Conservation (phyloP, 2,888 invertebrate genomes). For the Diloba caeruleocephala region DNA sequence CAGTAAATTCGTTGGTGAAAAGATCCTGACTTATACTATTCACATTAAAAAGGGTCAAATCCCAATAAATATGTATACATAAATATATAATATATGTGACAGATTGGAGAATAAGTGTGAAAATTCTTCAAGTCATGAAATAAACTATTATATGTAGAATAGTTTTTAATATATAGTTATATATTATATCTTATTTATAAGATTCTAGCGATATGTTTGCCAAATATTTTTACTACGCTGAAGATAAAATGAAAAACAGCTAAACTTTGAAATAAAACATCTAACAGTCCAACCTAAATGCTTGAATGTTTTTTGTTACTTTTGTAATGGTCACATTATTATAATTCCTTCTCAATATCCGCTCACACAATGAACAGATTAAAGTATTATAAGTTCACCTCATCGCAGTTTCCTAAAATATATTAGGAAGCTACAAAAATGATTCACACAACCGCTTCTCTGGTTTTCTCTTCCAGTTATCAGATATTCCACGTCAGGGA, state of each 20-base stretch:
- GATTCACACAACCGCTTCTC: too few species aligned
- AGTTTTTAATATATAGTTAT: constrained; percentile 65
- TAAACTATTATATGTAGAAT: constrained; percentile 61
- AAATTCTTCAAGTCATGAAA: constrained; percentile 60
- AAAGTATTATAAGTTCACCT: too few species aligned
- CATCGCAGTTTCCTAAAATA: too few species aligned
- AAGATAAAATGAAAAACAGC: constrained; percentile 66
- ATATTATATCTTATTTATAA: constrained; percentile 79
- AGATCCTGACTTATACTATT: not conserved
- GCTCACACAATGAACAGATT: too few species aligned
- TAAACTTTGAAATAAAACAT: constrained; percentile 68
- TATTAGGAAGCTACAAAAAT: too few species aligned
- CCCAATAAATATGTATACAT: constrained; percentile 8
- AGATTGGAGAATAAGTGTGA: constrained; percentile 50
- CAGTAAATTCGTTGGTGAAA: constrained; percentile 7
- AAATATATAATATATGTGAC: not conserved
- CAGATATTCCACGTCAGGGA: too few species aligned
- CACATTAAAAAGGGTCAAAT: not conserved
- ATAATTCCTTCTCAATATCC: constrained; percentile 10
- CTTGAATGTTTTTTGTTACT: constrained; percentile 34
- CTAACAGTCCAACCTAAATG: constrained; percentile 52
- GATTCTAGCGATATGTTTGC: constrained; percentile 87
- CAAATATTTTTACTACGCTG: constrained; percentile 81
- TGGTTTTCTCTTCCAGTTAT: too few species aligned
- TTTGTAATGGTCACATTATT: constrained; percentile 30